Evolutionary conservation across 2,113 vertebrate genomes (phyloP), one percentile per base, ranked within the genome.

Genomic region (Sinocyclocheilus anophthalmus): DNA sequence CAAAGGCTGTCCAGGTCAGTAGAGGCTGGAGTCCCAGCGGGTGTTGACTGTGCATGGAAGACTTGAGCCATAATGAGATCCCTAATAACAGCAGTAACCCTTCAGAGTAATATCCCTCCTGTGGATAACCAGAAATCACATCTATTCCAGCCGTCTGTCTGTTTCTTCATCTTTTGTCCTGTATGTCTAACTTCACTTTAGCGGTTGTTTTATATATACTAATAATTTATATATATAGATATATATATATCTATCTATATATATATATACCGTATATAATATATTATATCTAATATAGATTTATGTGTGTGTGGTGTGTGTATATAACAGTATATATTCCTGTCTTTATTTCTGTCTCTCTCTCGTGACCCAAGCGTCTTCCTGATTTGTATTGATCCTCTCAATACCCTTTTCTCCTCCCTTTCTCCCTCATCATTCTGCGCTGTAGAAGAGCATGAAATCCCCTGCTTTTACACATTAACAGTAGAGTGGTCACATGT

Each of bases 21-120:
- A 48, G 75, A 84, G 37, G 22, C 37, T 37, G 33, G 63, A 59
- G 81, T 67, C 59, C 57, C 50, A 3, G 26, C 85, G 69, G 89
- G 84, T 84, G 76, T 87, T 86, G 79, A 90, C 65, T 87, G 67
- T 89, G 87, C 70, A 87, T 84, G 86, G 82, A 88, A 76, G 76
- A 80, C 85, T 61, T 73, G 63, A 87, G 87, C 79, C 76, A 84
- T 92, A 93, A 93, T 89, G 39, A 92, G 91, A 93, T 89, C 90
- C 89, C 76, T 50, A 61, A 61, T 33, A 81, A 91, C 92, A 90
- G 89, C 83, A 90, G 88, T 72, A 87, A 85, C 69, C 77, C 79
- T 88, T 88, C 79, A 86, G 70, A 85, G 33, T 85, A 83, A 83
- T 84, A 78, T 61, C 26, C 85, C 76, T 85, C 76, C 50, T 80